Percentiles rank a stretch among this genome's conserved stretches.
Conservation (phyloP, 2,888 invertebrate genomes). For the Noctua comes region DNA sequence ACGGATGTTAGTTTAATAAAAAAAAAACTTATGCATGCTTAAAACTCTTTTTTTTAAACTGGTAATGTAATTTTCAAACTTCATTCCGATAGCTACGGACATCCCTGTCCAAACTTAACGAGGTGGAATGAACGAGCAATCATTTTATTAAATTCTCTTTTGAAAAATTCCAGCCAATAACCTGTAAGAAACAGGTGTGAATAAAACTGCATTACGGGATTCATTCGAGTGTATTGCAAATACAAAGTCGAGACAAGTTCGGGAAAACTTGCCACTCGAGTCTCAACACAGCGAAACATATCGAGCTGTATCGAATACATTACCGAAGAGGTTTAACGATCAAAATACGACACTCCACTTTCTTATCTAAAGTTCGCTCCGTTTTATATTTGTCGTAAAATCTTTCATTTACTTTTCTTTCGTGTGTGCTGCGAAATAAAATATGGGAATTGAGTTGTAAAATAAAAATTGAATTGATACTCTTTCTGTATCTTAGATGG, state of each 20-base stretch:
- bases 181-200: slow-evolving; percentile 33
- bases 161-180: not conserved
- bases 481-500: slow-evolving; percentile 11
- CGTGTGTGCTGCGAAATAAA: slow-evolving; percentile 43
- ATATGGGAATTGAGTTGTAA: slow-evolving; percentile 55
- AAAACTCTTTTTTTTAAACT: not conserved
- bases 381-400: slow-evolving; percentile 65
- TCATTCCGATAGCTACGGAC: slow-evolving; percentile 3
- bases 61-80: slow-evolving; percentile 2
- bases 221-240: slow-evolving; percentile 44
- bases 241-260: slow-evolving; percentile 48
- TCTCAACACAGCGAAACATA: slow-evolving; percentile 30
- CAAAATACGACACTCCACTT: slow-evolving; percentile 58
- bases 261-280: slow-evolving; percentile 58
- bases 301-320: slow-evolving; percentile 61
- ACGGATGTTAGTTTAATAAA: not conserved
- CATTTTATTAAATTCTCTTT: slow-evolving; percentile 12
- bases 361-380: slow-evolving; percentile 59
- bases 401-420: slow-evolving; percentile 62
- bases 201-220: slow-evolving; percentile 41
- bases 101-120: slow-evolving; percentile 15
- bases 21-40: not conserved
- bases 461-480: slow-evolving; percentile 40
- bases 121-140: slow-evolving; percentile 15
- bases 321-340: slow-evolving; percentile 60